Evolutionary conservation across 2,797 vertebrate species (phyloP).

Genomic region (Amniataba percoides): DNA sequence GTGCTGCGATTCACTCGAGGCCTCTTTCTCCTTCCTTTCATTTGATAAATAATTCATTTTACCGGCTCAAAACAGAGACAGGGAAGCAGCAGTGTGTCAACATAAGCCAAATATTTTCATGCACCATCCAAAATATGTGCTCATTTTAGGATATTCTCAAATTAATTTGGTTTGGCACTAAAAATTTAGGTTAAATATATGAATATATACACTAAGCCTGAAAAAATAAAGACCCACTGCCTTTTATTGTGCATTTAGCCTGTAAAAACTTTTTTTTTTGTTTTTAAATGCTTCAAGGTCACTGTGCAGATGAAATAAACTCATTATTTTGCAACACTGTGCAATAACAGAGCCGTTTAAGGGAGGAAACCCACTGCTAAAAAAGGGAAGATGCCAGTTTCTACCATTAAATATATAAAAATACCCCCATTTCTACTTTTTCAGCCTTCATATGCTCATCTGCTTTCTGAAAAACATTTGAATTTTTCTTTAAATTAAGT

Average conservation of each 20-base stretch:
- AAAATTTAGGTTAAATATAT: no score
- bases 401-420: no score
- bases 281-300: not conserved
- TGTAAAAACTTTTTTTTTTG: no score
- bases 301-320: not conserved
- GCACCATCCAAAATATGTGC: not conserved
- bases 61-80: not conserved
- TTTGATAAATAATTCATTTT: conserved; percentile 2
- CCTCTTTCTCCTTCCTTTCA: not conserved
- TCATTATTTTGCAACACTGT: not conserved
- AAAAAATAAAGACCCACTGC: no score
- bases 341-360: no score
- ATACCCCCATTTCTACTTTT: no score
- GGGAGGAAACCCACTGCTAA: not conserved
- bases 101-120: not conserved
- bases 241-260: not conserved
- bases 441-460: no score
- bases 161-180: no score
- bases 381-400: not conserved
- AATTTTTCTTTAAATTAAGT: no score
- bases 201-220: no score
- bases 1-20: not conserved
- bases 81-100: not conserved
- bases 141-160: not conserved
- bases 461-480: no score